Evolutionary conservation across 2,888 invertebrate species (phyloP), one percentile per base, ranked within the genome.

Genomic region (Microctonus hyperodae): DNA sequence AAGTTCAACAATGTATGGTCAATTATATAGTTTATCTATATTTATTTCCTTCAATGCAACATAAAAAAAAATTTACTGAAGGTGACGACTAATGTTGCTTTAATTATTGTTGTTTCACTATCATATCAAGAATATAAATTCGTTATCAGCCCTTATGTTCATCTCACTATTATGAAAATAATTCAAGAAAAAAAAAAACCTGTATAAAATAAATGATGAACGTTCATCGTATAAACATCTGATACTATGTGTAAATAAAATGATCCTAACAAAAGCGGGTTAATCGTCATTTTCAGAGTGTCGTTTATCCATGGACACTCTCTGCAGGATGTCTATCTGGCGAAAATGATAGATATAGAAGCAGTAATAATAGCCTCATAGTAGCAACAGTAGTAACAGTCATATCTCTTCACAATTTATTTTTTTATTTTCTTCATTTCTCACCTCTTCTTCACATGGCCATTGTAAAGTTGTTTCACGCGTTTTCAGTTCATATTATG

Each of bases 231-330:
- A 13, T 25, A 28, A 16, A 16, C 10, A 55, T 20, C 33, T 20
- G n/a, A 55, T n/a, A 55, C 33, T 16, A 51, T 11, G 23, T 13
- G 13, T 25, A 23, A 51, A n/a, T 10, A 11, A 51, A 33, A 61
- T 23, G 23, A 62, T 53, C 37, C 25, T 53, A 35, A 62, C 53
- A 76, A 79, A 77, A 74, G 69, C 68, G 69, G 67, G 74, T 76
- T 79, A 79, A 79, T 79, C 77, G 71, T 73, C 72, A 74, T 77
- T 79, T 76, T 78, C 72, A 73, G 73, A 70, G 71, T 70, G 72
- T 64, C 73, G 72, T 74, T 78, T 75, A 76, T 73, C 75, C 71
- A 70, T 63, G 69, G 73, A 72, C 72, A 71, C 64, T 68, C 74
- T 65, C 76, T 64, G 61, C 72, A 71, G 79, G 79, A 73, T 64